A percentile compares a stretch with the other conserved stretches of the same genome.
These are phyloP conservation scores for Carposina sasakii DNA, from an alignment of 1,140 invertebrate genomes.

Conservation along the genomic window DNA sequence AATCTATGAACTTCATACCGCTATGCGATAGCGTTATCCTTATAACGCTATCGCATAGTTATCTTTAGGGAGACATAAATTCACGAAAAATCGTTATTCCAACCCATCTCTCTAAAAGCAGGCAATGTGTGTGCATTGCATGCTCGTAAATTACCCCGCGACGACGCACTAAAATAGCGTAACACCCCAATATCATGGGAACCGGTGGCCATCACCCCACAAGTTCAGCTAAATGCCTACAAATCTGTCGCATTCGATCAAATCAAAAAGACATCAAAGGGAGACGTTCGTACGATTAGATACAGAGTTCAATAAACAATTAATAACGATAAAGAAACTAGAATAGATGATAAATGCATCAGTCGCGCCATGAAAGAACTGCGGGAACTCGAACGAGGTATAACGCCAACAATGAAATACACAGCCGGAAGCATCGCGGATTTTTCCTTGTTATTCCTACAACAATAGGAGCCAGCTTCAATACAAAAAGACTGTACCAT, in stretches of 20 bases:
- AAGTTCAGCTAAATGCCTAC: slow-evolving; percentile 47
- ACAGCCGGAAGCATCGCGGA: slow-evolving; percentile 47
- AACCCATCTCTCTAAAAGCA: slow-evolving; percentile 58
- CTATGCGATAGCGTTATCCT: too few relatives aligned
- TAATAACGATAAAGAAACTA: slow-evolving; percentile 46
- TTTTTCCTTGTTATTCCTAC: slow-evolving; percentile 58
- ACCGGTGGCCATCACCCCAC: slow-evolving; percentile 43
- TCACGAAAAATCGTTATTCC: slow-evolving; percentile 50
- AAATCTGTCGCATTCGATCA: slow-evolving; percentile 44
- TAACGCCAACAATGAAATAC: slow-evolving; percentile 41
- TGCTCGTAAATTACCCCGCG: slow-evolving; percentile 58
- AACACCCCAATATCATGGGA: slow-evolving; percentile 62
- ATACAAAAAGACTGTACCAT: slow-evolving; percentile 43
- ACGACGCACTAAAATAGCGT: slow-evolving; percentile 66
- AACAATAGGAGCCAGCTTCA: slow-evolving; percentile 51
- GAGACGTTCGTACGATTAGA: slow-evolving; percentile 47
- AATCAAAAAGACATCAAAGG: slow-evolving; percentile 63
- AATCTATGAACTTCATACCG: too few relatives aligned
- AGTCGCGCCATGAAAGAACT: slow-evolving; percentile 51
- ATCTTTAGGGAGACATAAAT: slow-evolving; percentile 53
- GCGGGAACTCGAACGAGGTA: slow-evolving; percentile 51
- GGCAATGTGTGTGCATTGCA: slow-evolving; percentile 42
- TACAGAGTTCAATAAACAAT: slow-evolving; percentile 54
- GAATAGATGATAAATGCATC: slow-evolving; percentile 52
- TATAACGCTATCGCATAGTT: too few relatives aligned